A percentile compares a stretch with the other conserved stretches of the same genome.
phyloP scores from a whole-genome alignment of 2,888 invertebrate species.

The Bimastos eiseni region DNA sequence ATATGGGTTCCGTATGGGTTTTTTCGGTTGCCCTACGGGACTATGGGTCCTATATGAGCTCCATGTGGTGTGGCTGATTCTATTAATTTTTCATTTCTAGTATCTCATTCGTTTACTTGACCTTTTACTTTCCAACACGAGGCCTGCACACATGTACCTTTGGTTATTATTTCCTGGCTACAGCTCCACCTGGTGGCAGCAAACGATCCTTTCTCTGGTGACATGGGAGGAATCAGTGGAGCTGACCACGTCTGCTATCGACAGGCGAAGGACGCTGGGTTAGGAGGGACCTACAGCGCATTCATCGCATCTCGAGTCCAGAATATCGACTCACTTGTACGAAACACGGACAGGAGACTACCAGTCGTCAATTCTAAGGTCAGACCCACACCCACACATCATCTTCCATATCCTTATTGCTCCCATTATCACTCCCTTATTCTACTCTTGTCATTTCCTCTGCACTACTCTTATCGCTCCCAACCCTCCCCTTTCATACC shows the following conservation, averaged over 20 bases:
- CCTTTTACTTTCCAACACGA: no score
- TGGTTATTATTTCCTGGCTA: not conserved
- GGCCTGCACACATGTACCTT: no score
- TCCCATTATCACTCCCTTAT: not conserved
- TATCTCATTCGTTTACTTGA: no score
- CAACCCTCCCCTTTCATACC: no score
- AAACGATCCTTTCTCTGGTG: constrained; percentile 86
- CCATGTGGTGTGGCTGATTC: no score
- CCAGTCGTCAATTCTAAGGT: constrained; percentile 14
- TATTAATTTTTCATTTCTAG: no score
- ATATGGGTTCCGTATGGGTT: no score
- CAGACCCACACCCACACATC: no score
- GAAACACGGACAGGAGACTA: constrained; percentile 58
- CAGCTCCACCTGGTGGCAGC: constrained; percentile 88
- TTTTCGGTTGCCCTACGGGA: no score
- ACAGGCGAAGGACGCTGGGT: constrained; percentile 83
- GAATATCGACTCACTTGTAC: constrained; percentile 89
- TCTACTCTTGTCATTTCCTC: not conserved
- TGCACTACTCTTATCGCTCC: not conserved
- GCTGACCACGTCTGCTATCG: constrained; percentile 93
- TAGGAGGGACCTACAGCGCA: constrained; percentile 82
- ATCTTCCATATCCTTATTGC: not conserved
- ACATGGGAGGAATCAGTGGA: constrained; percentile 88
- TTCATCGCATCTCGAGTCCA: constrained; percentile 80
- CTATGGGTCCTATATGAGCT: no score